These are phyloP conservation scores for Cantharis nigra DNA, from an alignment of 2,888 invertebrate species.

Conservation along the genomic window DNA sequence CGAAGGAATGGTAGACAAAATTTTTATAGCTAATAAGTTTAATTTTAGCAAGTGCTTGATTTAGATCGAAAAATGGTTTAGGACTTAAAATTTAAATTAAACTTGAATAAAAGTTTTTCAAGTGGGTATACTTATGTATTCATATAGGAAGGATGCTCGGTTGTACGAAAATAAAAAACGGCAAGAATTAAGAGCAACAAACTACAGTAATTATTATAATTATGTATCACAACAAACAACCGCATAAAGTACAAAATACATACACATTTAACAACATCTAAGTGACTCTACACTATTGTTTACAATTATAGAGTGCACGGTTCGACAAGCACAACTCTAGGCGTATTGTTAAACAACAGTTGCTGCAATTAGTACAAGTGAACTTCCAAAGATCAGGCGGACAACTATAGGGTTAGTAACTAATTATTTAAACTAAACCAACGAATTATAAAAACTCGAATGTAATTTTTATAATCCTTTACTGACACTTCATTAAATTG, in stretches of 20 bases:
- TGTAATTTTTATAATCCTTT: background rate
- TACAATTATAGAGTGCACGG: constrained; percentile 43
- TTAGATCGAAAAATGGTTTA: background rate
- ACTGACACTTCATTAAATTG: background rate
- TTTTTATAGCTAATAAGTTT: constrained; percentile 24
- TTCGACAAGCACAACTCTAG: constrained; percentile 35
- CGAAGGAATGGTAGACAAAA: constrained; percentile 33
- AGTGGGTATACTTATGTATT: background rate
- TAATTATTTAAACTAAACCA: constrained; percentile 13
- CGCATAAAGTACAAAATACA: constrained; percentile 32
- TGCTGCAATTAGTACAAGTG: constrained; percentile 39
- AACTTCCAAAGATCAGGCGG: constrained; percentile 26
- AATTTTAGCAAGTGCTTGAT: background rate
- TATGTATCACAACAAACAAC: constrained; percentile 27
- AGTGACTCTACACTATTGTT: constrained; percentile 35
- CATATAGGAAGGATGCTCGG: background rate
- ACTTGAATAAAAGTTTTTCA: background rate
- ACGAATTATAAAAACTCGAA: background rate
- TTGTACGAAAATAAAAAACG: constrained; percentile 22
- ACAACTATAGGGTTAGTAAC: constrained; percentile 18
- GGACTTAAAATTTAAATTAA: background rate
- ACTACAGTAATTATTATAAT: constrained; percentile 28
- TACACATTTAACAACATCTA: constrained; percentile 27
- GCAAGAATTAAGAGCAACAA: constrained; percentile 30
- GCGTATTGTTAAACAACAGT: constrained; percentile 38